Percentiles rank a stretch among this genome's conserved stretches.
These are phyloP conservation scores for Heliconius charithonia DNA, from an alignment of 2,888 invertebrate genomes.

Conservation along the genomic window DNA sequence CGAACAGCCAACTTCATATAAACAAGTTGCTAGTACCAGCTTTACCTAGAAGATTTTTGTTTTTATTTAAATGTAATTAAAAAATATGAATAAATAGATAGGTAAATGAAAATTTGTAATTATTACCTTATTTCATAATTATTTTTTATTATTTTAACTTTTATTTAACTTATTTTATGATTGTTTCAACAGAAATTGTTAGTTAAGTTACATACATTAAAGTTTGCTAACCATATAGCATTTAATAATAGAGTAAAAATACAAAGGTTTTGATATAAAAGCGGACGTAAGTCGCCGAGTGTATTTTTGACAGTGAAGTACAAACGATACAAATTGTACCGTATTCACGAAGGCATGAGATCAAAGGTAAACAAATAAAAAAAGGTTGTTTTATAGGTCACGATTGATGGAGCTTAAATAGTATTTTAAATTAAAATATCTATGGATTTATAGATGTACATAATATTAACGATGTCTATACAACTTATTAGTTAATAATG, in stretches of 20 bases:
- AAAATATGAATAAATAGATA: no score
- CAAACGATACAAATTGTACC: no score
- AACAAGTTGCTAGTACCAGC: not conserved
- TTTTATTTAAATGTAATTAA: not conserved
- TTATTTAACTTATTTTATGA: not conserved
- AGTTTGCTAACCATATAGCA: no score
- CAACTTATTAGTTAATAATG: no score
- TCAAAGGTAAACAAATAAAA: no score
- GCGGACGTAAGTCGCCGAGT: not conserved
- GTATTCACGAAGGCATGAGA: no score
- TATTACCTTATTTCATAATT: not conserved
- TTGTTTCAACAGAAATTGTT: not conserved
- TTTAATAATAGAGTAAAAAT: not conserved
- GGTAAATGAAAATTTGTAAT: no score
- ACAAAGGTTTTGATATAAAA: not conserved
- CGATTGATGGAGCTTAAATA: no score
- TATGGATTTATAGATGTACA: no score
- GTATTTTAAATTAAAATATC: no score
- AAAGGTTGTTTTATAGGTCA: no score
- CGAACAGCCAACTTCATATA: conserved; percentile 13
- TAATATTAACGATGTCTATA: no score
- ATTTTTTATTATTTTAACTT: not conserved
- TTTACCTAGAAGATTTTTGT: not conserved
- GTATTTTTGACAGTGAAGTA: not conserved
- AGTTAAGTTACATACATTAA: not conserved